Base-by-base conservation (phyloP, 2,113 vertebrate species). In the Brachypteracias leptosomus region DNA sequence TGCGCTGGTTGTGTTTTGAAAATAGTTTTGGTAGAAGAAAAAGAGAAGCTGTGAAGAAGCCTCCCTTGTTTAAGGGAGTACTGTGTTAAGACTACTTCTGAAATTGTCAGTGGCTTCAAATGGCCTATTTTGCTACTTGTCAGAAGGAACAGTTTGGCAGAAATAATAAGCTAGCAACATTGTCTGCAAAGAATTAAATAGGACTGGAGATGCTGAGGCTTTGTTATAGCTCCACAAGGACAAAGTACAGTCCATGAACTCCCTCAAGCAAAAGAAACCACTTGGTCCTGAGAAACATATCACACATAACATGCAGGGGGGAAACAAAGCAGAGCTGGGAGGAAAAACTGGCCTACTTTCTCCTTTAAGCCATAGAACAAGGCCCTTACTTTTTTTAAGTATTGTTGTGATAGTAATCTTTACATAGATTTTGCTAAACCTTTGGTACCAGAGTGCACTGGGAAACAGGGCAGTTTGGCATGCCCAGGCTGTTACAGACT, bases 1-100 rank as follows among this genome's bases (percentile, higher is more conserved):
- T 70, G 77, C 92, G 54, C 59, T 92, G 28, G 62, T 31, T 89
- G 67, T 67, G 44, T 80, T 94, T 89, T 86, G 90, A 88, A 96
- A 96, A 96, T 51, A 79, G 38, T 76, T 93, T 74, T 38, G 38
- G 59, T 77, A 44, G 47, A 72, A 86, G 78, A 87, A 92, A 81
- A 85, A 68, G 38, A 82, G 49, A 94, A 96, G 61, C 87, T 90
- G 55, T 72, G 76, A 93, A 76, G 55, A 79, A 70, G 31, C 18
- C 33, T 44, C 40, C 22, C 29, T 89, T 75, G 20, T 81, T 82
- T 87, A 89, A 73, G 17, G 36, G 16, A 94, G 12, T n/a, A 52
- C 33, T 84, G 44, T 33, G 38, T 79, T 80, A 89, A 89, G 70
- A 52, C 33, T 81, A 25, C 54, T 83, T 90, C 80, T 72, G 71